Evolutionary conservation across 2,113 vertebrate species (phyloP).

Genomic region (Bambusicola thoracicus): DNA sequence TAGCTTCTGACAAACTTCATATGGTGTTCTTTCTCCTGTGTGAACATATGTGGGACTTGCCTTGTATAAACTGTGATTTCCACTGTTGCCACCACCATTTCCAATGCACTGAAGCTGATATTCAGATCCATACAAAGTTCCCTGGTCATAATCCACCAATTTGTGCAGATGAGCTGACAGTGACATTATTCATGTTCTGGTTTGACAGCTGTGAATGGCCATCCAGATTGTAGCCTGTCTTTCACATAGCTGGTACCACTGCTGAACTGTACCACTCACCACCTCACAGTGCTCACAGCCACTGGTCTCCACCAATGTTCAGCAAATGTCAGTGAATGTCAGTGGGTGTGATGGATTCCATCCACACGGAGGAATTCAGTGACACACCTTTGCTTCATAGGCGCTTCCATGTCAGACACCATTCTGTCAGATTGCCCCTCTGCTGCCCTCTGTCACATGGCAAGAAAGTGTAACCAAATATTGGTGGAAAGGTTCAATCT

Average conservation of each 20-base stretch:
- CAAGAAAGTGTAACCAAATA: background rate
- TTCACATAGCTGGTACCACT: background rate
- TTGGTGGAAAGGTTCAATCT: background rate
- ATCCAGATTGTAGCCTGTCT: background rate
- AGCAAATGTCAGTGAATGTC: background rate
- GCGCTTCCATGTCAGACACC: background rate
- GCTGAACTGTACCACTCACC: too few species aligned
- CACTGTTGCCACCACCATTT: too few species aligned
- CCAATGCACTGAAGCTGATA: too few species aligned
- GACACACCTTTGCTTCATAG: background rate
- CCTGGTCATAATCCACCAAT: too few species aligned
- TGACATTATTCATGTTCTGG: background rate
- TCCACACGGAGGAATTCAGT: background rate
- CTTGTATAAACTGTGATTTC: too few species aligned
- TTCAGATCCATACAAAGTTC: too few species aligned
- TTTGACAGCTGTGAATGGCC: background rate
- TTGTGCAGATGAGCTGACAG: background rate
- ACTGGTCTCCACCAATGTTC: background rate
- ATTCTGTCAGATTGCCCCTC: background rate
- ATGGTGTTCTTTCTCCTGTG: too few species aligned
- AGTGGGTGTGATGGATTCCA: background rate
- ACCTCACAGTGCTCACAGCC: background rate
- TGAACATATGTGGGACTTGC: too few species aligned
- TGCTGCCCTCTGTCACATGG: too few species aligned
- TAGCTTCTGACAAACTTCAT: too few species aligned